Conservation (phyloP, 2,888 invertebrate genomes). For the Pseudanteris insignis region DNA sequence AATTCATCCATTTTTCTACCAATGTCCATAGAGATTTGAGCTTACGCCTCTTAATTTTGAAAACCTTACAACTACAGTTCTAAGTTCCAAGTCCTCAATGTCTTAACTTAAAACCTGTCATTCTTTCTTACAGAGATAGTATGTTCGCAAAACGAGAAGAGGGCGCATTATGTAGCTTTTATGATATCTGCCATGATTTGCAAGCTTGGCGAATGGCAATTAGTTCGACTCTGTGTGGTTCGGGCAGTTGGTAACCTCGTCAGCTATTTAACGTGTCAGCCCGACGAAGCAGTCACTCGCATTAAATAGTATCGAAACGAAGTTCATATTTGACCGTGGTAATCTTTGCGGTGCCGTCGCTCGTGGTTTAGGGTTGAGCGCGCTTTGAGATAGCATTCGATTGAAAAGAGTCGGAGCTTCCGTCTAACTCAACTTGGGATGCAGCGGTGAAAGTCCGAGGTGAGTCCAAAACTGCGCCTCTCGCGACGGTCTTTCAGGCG, state of each 20-base stretch:
- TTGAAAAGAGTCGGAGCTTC: constrained; percentile 32
- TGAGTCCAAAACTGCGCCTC: constrained; percentile 21
- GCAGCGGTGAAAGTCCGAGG: constrained; percentile 60
- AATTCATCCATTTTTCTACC: too few species aligned
- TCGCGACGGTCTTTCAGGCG: background rate
- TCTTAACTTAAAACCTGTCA: too few species aligned
- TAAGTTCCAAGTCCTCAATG: too few species aligned
- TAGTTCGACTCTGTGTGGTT: background rate
- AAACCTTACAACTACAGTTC: too few species aligned
- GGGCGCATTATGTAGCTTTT: too few species aligned
- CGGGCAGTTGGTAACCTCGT: background rate
- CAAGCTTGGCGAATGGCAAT: background rate
- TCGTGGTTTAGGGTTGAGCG: constrained; percentile 1
- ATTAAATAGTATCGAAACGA: constrained; percentile 1
- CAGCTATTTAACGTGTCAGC: constrained; percentile 55
- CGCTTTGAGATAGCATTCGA: constrained; percentile 22
- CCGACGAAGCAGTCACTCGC: constrained; percentile 46
- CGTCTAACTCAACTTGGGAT: constrained; percentile 54
- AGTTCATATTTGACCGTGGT: constrained; percentile 5
- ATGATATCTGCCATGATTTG: background rate
- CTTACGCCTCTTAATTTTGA: too few species aligned
- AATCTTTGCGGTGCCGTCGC: background rate
- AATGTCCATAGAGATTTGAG: too few species aligned
- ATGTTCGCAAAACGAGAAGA: too few species aligned
- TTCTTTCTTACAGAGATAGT: too few species aligned